These are phyloP conservation scores for Atlantisia rogersi DNA, from an alignment of 2,113 vertebrate genomes.

Conservation along the genomic window DNA sequence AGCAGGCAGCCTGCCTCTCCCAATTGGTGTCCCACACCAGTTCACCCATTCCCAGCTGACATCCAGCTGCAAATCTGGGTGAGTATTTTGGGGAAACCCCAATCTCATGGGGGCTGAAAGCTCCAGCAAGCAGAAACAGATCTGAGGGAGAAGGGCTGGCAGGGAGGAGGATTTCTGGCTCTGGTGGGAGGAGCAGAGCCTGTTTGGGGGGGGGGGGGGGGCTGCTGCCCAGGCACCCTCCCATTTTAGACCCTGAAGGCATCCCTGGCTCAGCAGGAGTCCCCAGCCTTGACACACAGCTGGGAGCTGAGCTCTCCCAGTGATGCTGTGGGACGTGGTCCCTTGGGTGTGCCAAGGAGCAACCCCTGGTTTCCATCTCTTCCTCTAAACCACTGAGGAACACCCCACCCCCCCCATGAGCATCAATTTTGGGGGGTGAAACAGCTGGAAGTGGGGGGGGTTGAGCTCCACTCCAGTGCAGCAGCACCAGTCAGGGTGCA, in stretches of 20 bases:
- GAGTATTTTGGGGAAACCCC: neutral
- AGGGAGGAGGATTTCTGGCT: neutral
- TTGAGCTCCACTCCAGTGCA: too few relatives aligned
- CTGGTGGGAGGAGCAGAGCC: neutral
- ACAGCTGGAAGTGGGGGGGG: neutral
- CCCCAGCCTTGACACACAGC: neutral
- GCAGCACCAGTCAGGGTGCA: too few relatives aligned
- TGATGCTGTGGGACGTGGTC: neutral
- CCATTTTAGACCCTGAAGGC: neutral
- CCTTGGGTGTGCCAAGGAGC: neutral
- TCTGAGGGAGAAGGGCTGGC: neutral
- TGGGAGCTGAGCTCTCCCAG: neutral
- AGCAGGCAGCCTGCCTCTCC: neutral
- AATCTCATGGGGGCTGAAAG: neutral
- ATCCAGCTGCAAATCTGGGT: neutral
- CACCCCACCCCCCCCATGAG: too few relatives aligned
- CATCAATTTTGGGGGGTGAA: neutral
- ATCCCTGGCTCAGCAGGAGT: neutral
- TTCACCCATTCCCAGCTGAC: neutral
- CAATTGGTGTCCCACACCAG: neutral
- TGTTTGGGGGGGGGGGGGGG: neutral
- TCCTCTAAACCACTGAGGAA: rapidly evolving
- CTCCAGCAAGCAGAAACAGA: neutral
- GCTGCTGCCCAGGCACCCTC: neutral
- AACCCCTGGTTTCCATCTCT: neutral